Base-by-base conservation (phyloP, 2,113 vertebrate species). In the Cottus gobio region DNA sequence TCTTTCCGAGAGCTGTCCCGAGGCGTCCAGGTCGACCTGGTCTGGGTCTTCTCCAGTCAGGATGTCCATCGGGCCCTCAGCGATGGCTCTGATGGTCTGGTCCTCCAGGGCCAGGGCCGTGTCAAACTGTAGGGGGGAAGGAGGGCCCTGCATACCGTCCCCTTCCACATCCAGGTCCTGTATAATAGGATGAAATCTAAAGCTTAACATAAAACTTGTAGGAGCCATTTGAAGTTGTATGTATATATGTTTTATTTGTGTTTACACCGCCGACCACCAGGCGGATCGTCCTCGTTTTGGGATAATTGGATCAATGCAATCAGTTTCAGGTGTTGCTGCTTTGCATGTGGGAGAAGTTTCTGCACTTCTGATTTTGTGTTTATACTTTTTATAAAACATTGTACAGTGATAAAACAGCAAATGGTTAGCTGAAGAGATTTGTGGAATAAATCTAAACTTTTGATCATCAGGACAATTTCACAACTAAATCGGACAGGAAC, bases 81-180 rank as follows among this genome's bases (percentile, higher is more conserved):
- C 94, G 24, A 97, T 93, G 26, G 96, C 97, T 71, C 93, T 90
- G 54, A 97, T 93, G 67, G 96, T 94, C 46, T 95, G 96, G 66
- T 97, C 96, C 84, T 96, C 97, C 63, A 97, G 93, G 24, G 93
- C 95, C 44, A 96, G 80, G 0, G 97, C 96, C 0, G 97, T 97
- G 76, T 99, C 98, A 36, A 98, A 98, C 87, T 98, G 97, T 68
- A 99, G 93, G 2, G 98, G 98, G 36, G 97, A 99, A 0, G 97
- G 98, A 9, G 97, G 98, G 13, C 96, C 97, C 87, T 98, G 97
- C 96, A 97, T 93, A 0, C 97, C 95, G 0, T 99, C 97, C 0
- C 97, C 98, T 83, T 98, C 98, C 87, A 99, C 97, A 42, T 99
- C 98, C 93, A 99, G 92, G 89, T 99, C 97, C 98, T 99, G 81